Evolutionary conservation across 2,113 vertebrate genomes (phyloP), one percentile per base, ranked within the genome.

Genomic region (Thunnus maccoyii): DNA sequence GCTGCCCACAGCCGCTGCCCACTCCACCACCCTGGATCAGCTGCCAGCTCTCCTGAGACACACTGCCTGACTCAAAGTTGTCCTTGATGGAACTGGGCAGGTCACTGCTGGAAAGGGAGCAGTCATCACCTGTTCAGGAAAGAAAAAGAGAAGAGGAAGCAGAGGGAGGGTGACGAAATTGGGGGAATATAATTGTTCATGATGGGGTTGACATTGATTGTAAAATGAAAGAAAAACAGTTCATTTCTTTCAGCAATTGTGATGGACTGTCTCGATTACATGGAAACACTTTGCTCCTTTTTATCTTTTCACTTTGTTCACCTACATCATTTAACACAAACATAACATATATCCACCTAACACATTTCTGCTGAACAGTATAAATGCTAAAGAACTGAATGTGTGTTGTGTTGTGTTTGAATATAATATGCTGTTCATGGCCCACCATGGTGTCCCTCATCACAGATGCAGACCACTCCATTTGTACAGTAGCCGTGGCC

Each of bases 41-140:
- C 91, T 98, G 97, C 98, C 98, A 99, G 93, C 97, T 99, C 92
- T 97, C 96, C 90, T 96, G 96, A 17, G 97, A 99, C 76, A 97
- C 96, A 51, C 94, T 94, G 73, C 96, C 95, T 0, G 97, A 98
- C 92, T 99, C 98, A 91, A 99, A 99, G 91, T 99, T 99, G 88
- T 99, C 98, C 94, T 99, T 99, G 92, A 99, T 98, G 56, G 96
- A 99, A 92, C 96, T 99, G 78, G 97, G 96, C 84, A 99, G 95
- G 78, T 99, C 97, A 13, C 94, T 96, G 94, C 91, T 96, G 82
- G 96, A 97, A 75, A 97, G 86, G 77, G 97, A 98, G 93, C 98
- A 99, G 87, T 99, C 98, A 12, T 99, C 98, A 47, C 98, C 93
- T 94, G 82, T 64, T 51, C 25, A 30, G 41, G 20, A 6, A 41